Base-by-base conservation (phyloP, 2,888 invertebrate species). In the Dysmachus trigonus region DNA sequence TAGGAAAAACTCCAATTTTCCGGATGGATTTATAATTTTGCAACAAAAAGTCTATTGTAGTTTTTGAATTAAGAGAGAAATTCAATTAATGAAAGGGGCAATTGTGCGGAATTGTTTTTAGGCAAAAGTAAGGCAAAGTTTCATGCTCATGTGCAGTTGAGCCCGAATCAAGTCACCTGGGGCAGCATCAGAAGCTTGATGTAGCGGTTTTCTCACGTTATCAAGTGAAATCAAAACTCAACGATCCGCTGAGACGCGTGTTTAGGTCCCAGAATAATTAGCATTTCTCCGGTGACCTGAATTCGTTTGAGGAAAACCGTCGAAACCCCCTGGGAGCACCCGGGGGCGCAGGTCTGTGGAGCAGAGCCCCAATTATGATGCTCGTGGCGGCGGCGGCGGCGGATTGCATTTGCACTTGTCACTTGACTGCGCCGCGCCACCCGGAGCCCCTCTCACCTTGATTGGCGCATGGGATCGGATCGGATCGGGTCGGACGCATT, bases 211-310 rank as follows among this genome's bases (percentile, higher is more conserved):
- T 73, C 73, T 18, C 73, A 73, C n/a, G 73, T 31, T 73, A 73
- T 73, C 73, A 73, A 73, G 73, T 73, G 73, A 73, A 73, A 73
- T 73, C 73, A 73, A 73, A 33, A 62, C n/a, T n/a, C 62, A 62
- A 62, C 51, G 18, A 51, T 62, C 62, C 62, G 27, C 13, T 62
- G 22, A 62, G 62, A 62, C 62, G 62, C 27, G 27, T 62, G 62
- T 62, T 62, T 10, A 22, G 53, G 62, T 62, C 62, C 27, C 62
- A 62, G 62, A 62, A 22, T 73, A 73, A 73, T 73, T 73, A 73
- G 31, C 73, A 73, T 73, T 73, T 73, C 33, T 73, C 73, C 73
- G 33, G 73, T 73, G 31, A 73, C 73, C 73, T 73, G 31, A 73
- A 73, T 73, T 7, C 73, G 18, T n/a, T 73, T 73, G 15, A 73